Conservation (phyloP, 2,113 vertebrate genomes). For the Malurus cyaneus region DNA sequence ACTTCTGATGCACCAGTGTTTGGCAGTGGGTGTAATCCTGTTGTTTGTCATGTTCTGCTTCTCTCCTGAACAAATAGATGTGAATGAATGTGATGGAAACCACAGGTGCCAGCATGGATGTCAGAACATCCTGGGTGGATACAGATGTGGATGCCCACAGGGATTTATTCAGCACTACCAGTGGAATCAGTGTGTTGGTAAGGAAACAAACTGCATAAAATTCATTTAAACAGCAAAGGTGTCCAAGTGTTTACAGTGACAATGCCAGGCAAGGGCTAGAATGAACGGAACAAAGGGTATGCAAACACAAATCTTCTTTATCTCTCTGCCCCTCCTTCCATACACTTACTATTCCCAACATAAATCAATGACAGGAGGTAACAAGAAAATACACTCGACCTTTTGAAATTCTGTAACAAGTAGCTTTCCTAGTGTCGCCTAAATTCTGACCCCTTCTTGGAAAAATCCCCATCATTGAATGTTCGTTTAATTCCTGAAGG, state of each 20-base stretch:
- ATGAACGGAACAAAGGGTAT: background rate
- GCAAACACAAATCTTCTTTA: background rate
- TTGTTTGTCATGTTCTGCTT: background rate
- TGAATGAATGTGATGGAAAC: conserved; percentile 83
- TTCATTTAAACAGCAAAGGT: background rate
- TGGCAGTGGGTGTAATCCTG: background rate
- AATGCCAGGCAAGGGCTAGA: background rate
- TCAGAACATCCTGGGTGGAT: conserved; percentile 82
- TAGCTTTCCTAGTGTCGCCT: background rate
- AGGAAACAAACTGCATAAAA: conserved; percentile 33
- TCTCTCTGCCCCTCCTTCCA: background rate
- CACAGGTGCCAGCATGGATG: conserved; percentile 85
- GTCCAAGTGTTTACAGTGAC: background rate
- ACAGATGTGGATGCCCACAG: conserved; percentile 83
- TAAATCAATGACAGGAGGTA: background rate
- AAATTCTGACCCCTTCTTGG: background rate
- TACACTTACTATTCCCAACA: background rate
- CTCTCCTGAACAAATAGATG: conserved; percentile 63
- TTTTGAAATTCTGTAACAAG: background rate
- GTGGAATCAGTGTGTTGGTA: conserved; percentile 90
- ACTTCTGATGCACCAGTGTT: background rate
- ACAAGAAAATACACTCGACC: background rate
- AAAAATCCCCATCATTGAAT: background rate
- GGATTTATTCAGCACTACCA: conserved; percentile 86
- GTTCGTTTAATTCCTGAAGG: background rate